Evolutionary conservation across 2,113 vertebrate genomes (phyloP).

Genomic region (Odocoileus hemionus): DNA sequence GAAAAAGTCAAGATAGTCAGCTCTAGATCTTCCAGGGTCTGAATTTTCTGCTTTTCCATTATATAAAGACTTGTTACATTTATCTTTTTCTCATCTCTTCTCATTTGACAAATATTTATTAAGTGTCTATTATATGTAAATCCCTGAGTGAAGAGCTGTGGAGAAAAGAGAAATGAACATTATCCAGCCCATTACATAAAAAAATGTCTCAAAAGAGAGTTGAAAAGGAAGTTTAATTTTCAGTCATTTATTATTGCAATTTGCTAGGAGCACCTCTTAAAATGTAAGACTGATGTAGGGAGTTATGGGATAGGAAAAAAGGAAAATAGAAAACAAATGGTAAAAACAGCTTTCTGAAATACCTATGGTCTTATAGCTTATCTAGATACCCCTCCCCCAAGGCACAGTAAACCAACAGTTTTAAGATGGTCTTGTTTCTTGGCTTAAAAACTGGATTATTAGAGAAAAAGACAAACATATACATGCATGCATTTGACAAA

Average conservation of each 20-base stretch:
- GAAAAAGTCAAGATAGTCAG: background rate
- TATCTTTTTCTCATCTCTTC: background rate
- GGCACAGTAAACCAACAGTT: background rate
- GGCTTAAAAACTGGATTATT: background rate
- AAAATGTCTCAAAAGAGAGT: background rate
- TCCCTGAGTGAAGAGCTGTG: background rate
- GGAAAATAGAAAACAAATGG: background rate
- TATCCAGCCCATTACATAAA: background rate
- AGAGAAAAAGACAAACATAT: background rate
- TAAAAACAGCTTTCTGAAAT: background rate
- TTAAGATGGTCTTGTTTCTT: background rate
- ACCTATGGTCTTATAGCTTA: background rate
- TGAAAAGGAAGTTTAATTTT: background rate
- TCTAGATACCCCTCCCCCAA: background rate
- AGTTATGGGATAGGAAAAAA: background rate
- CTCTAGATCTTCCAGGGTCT: background rate
- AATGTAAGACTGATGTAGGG: background rate
- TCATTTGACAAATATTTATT: background rate
- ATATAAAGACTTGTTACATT: background rate
- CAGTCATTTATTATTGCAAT: background rate
- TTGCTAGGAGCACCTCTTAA: background rate
- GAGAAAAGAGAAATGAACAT: slow-evolving; percentile 11
- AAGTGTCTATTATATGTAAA: background rate
- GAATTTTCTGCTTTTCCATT: background rate
- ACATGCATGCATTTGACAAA: background rate